Percentiles rank a stretch among this genome's conserved stretches.
phyloP scores from a whole-genome alignment of 2,888 invertebrate genomes.

The Diarsia rubi region DNA sequence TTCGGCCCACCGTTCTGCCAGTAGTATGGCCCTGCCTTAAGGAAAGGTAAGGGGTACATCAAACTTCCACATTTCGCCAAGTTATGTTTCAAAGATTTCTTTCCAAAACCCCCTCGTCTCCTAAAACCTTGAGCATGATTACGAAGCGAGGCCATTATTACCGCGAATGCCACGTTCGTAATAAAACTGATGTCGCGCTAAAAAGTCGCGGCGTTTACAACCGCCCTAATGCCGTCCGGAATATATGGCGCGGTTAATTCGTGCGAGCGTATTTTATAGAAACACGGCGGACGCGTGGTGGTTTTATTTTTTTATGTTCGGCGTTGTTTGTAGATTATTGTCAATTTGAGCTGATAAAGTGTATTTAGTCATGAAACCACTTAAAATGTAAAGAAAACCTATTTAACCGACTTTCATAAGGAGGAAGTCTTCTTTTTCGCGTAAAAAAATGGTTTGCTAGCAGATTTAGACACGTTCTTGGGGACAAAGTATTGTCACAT shows the following conservation, averaged over 20 bases:
- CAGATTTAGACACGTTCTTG: not conserved
- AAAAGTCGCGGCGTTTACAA: constrained; percentile 39
- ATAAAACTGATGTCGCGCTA: constrained; percentile 22
- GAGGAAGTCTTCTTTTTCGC: too few relatives aligned
- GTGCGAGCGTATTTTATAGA: constrained; percentile 34
- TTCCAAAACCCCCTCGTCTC: not conserved
- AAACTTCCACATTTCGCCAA: not conserved
- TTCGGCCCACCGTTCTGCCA: too few relatives aligned
- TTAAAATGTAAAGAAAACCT: not conserved
- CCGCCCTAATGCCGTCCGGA: constrained; percentile 2
- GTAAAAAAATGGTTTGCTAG: too few relatives aligned
- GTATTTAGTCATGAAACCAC: not conserved
- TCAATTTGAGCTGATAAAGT: not conserved
- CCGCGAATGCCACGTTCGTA: not conserved
- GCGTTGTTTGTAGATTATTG: not conserved
- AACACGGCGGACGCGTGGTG: constrained; percentile 8
- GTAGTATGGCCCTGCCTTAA: too few relatives aligned
- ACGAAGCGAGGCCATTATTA: not conserved
- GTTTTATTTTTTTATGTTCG: constrained; percentile 6
- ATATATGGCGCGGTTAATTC: constrained; percentile 43
- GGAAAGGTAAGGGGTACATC: not conserved
- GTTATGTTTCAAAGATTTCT: not conserved
- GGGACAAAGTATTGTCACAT: not conserved
- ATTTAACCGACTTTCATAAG: too few relatives aligned
- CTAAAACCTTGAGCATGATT: not conserved